Base-by-base conservation (phyloP, 2,797 vertebrate species). In the Chiroxiphia lanceolata region DNA sequence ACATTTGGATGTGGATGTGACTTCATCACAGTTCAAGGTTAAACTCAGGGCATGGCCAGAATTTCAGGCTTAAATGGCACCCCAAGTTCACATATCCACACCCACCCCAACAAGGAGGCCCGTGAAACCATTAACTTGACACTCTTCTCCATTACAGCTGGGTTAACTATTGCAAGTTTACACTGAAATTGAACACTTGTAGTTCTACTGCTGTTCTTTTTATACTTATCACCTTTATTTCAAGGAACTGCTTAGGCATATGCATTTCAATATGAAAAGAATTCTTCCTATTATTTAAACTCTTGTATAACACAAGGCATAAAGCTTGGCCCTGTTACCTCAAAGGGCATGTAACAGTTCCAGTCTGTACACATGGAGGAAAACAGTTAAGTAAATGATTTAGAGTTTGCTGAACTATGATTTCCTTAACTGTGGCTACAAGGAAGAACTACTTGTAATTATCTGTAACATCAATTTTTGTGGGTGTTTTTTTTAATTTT, bases 371-470 rank as follows among this genome's bases (percentile, higher is more conserved):
- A 74, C 31, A 83, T 0, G 5, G 27, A 85, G 17, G 18, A 94
- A 84, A 93, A 50, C n/a, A 80, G 48, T 71, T 75, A 84, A 87
- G 48, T 64, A 92, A 90, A 83, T 47, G 17, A 69, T 94, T 90
- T 94, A 90, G 71, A 93, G 61, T 65, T 89, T 65, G 31, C 64
- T 59, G 60, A 89, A 69, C 42, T 14, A 13, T 42, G 83, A 84
- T 82, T 90, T 90, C 57, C 81, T 77, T 60, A 82, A 89, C 77
- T 71, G 75, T 44, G 48, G 12, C 40, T 59, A 84, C 44, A 67
- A 90, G 65, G 53, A 87, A 83, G 29, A 93, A 91, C 72, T 83
- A 92, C 76, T 93, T 88, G 88, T 89, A 93, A 93, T 89, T 87
- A 90, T 90, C 75, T 65, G 64, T 57, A 87, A 94, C 61, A 90